These are phyloP conservation scores for Eupeodes corollae DNA, from an alignment of 1,140 invertebrate species.

Conservation along the genomic window DNA sequence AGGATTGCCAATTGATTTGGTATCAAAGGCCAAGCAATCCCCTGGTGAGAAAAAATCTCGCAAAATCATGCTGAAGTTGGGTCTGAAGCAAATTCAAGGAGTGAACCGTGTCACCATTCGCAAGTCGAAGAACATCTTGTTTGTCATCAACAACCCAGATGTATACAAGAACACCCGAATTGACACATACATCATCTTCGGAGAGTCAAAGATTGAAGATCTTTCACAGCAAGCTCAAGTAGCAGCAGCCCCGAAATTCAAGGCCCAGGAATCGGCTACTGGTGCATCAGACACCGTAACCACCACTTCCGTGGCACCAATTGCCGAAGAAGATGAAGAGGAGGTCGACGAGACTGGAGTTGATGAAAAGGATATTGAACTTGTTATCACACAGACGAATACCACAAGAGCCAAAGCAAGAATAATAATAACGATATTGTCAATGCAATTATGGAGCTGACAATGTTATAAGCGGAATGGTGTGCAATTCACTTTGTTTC, in stretches of 20 bases:
- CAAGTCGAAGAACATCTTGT: slow-evolving; percentile 98
- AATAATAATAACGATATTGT: slow-evolving; percentile 98
- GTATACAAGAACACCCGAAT: slow-evolving; percentile 99
- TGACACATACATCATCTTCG: slow-evolving; percentile 99
- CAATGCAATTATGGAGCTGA: slow-evolving; percentile 72
- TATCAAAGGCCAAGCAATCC: slow-evolving; percentile 93
- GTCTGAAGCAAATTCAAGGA: slow-evolving; percentile 88
- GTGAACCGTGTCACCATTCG: slow-evolving; percentile 96
- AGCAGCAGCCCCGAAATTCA: slow-evolving; percentile 96
- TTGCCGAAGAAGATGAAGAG: slow-evolving; percentile 78
- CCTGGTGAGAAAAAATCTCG: slow-evolving; percentile 98
- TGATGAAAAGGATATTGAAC: slow-evolving; percentile 95
- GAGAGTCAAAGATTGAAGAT: slow-evolving; percentile 99
- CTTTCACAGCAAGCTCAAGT: slow-evolving; percentile 97
- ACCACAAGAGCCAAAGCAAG: slow-evolving; percentile 83
- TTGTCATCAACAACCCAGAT: slow-evolving; percentile 98
- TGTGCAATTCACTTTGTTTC: background rate
- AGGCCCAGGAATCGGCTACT: slow-evolving; percentile 66
- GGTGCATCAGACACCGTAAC: slow-evolving; percentile 56
- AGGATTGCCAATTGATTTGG: slow-evolving; percentile 69
- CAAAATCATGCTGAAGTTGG: slow-evolving; percentile 98
- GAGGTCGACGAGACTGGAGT: slow-evolving; percentile 92
- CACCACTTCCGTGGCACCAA: slow-evolving; percentile 66
- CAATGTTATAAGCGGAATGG: slow-evolving; percentile 33
- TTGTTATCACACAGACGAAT: slow-evolving; percentile 97